Base-by-base conservation (phyloP, 1,140 invertebrate species). In the Plodia interpunctella region DNA sequence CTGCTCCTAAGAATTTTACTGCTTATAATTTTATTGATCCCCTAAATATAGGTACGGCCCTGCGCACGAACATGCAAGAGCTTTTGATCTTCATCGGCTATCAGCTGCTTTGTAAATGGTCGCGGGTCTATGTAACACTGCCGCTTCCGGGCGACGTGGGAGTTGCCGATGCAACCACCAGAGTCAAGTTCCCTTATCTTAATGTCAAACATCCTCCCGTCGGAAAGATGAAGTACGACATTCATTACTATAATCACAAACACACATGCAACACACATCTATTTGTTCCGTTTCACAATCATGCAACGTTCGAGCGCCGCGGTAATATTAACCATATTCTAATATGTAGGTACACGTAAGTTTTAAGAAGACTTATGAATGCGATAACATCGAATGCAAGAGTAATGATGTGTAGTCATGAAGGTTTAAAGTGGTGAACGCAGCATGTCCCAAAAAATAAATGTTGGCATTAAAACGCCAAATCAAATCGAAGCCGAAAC, bases 241-340 rank as follows among this genome's bases (percentile, higher is more conserved):
- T 80, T 66, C 70, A 88, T 77, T 71, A 80, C 73, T 65, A 75
- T 76, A 74, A 74, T 72, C 72, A 83, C 79, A 67, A 76, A 88
- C 80, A 88, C 87, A 87, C 87, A 89, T 89, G 87, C 87, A 89
- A 89, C 87, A 87, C 84, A 87, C 87, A 81, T 81, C 80, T 86
- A 89, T 80, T 74, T 78, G 68, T 78, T 74, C 73, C 64, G 68
- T 67, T 83, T 75, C 72, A 87, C 81, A 83, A 81, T 83, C 86
- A 88, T 88, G 86, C 86, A 87, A 78, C 74, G 66, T 75, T 64
- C 58, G 66, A 66, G 71, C 67, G 55, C 65, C 66, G 65, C 25
- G 25, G 32, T 51, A 28, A 32, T 32, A 32, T 15, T 51, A 58
- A 59, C 62, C 63, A 67, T 65, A 68, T 61, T 67, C 69, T 74